Percentiles rank a stretch among this genome's conserved stretches.
Evolutionary conservation across 2,797 vertebrate genomes (phyloP).

Genomic region (Arrhamphus sclerolepis): DNA sequence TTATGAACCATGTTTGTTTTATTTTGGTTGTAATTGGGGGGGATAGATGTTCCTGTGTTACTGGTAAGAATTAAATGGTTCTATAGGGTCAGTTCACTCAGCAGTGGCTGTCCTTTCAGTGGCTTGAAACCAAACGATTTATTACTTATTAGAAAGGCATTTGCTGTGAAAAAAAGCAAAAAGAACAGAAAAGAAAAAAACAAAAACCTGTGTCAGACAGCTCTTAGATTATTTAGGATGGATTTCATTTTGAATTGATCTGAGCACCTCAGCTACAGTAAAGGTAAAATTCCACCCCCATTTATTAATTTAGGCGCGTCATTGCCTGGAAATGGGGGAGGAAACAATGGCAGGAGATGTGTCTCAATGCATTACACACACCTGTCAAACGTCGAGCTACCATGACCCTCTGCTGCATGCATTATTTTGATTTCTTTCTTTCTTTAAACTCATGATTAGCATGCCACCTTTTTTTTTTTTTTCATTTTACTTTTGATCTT

Average conservation of each 20-base stretch:
- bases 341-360: slow-evolving; percentile 45
- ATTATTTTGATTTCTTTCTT: slow-evolving; percentile 80
- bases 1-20: not conserved
- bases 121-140: slow-evolving; percentile 57
- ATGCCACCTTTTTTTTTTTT: slow-evolving; percentile 83
- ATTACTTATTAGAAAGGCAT: slow-evolving; percentile 28
- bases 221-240: slow-evolving; percentile 76
- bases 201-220: slow-evolving; percentile 94
- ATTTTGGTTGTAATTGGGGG: not conserved
- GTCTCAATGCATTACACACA: slow-evolving; percentile 40
- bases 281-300: slow-evolving; percentile 24
- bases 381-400: slow-evolving; percentile 50
- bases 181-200: no score
- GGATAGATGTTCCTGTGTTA: not conserved
- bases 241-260: slow-evolving; percentile 29
- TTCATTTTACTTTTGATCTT: slow-evolving; percentile 84
- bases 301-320: slow-evolving; percentile 32
- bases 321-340: slow-evolving; percentile 33
- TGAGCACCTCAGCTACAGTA: slow-evolving; percentile 34
- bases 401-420: slow-evolving; percentile 98
- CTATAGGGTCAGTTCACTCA: slow-evolving; percentile 25
- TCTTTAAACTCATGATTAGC: slow-evolving; percentile 91
- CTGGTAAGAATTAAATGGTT: slow-evolving; percentile 15
- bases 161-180: slow-evolving; percentile 45
- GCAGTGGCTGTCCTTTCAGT: slow-evolving; percentile 47